Conservation (phyloP, 2,888 invertebrate species). For the Drosophila helvetica region DNA sequence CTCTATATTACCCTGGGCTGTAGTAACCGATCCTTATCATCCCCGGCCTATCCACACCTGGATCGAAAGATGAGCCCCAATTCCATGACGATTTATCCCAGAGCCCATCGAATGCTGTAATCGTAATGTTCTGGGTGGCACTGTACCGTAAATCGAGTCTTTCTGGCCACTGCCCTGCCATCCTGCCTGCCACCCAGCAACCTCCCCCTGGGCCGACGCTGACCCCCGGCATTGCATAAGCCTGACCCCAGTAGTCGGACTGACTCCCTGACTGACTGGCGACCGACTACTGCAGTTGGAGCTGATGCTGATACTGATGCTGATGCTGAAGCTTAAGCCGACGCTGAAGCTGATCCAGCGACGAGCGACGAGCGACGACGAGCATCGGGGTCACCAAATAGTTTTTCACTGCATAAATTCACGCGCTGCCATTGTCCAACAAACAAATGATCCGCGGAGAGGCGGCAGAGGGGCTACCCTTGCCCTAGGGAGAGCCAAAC, state of each 20-base stretch:
- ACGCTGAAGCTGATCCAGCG: conserved; percentile 13
- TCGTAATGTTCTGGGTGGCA: not conserved
- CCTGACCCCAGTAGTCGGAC: conserved; percentile 31
- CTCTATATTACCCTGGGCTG: no score
- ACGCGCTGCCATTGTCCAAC: conserved; percentile 81
- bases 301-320: conserved; percentile 3
- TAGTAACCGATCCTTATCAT: no score
- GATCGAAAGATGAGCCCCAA: no score
- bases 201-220: conserved; percentile 26
- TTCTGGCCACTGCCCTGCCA: not conserved
- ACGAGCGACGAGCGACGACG: conserved; percentile 40
- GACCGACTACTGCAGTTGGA: conserved; percentile 44
- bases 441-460: conserved; percentile 68
- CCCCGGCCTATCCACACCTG: no score
- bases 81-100: no score
- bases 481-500: conserved; percentile 37
- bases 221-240: conserved; percentile 48
- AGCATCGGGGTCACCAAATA: conserved; percentile 50
- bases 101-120: no score
- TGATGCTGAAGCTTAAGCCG: not conserved
- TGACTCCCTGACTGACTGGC: conserved; percentile 23
- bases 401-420: conserved; percentile 81
- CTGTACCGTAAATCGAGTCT: not conserved
- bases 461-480: conserved; percentile 24
- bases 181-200: not conserved